These are phyloP conservation scores for Diplolepis rosae DNA, from an alignment of 2,888 invertebrate genomes.

Conservation along the genomic window DNA sequence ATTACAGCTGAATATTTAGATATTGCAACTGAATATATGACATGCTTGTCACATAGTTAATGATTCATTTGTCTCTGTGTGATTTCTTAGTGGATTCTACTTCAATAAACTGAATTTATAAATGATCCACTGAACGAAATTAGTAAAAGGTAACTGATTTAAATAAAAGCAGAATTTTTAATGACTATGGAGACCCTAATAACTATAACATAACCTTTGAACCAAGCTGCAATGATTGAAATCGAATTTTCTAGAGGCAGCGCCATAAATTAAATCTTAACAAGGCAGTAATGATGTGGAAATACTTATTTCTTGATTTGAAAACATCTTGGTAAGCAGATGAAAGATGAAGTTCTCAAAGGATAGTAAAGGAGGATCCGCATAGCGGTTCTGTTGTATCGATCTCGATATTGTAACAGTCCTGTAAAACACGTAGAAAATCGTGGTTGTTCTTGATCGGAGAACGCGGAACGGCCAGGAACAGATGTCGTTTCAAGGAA, in stretches of 20 bases:
- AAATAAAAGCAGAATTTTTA: too few relatives aligned
- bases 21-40: too few relatives aligned
- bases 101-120: too few relatives aligned
- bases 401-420: slow-evolving; percentile 54
- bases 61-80: too few relatives aligned
- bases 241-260: slow-evolving; percentile 23
- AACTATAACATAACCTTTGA: neutral
- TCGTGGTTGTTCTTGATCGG: slow-evolving; percentile 45
- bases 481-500: slow-evolving; percentile 67
- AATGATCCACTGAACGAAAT: too few relatives aligned
- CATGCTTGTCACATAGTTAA: too few relatives aligned
- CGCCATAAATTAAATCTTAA: slow-evolving; percentile 26
- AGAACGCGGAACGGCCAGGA: slow-evolving; percentile 68
- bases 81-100: too few relatives aligned
- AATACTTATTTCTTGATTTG: slow-evolving; percentile 31
- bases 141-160: too few relatives aligned
- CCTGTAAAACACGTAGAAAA: slow-evolving; percentile 42
- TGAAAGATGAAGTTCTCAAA: slow-evolving; percentile 30
- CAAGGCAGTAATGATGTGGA: slow-evolving; percentile 26
- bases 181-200: neutral
- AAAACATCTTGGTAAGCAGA: slow-evolving; percentile 13
- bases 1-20: too few relatives aligned
- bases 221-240: slow-evolving; percentile 11
- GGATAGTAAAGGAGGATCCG: slow-evolving; percentile 20
- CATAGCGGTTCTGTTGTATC: slow-evolving; percentile 47